Percentiles rank a stretch among this genome's conserved stretches.
Evolutionary conservation across 2,797 vertebrate species (phyloP).

Genomic region (Catamblyrhynchus diadema): DNA sequence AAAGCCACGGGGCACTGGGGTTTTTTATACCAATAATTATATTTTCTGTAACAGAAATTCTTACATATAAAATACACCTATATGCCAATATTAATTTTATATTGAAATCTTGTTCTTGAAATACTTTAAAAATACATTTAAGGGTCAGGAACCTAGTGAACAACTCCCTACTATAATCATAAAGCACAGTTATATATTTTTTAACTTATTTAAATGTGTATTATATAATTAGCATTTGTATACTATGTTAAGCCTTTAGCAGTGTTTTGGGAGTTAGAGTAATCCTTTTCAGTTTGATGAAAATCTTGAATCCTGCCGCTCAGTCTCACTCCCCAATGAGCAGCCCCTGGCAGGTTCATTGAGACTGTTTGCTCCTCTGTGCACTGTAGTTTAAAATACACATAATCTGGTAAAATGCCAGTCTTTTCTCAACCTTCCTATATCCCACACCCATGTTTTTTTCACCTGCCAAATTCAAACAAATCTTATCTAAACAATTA

Average conservation of each 20-base stretch:
- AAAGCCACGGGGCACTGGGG: rapidly evolving
- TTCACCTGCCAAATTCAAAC: conserved; percentile 77
- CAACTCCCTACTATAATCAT: not conserved
- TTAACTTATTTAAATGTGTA: not conserved
- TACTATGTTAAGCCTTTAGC: not conserved
- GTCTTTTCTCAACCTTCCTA: conserved; percentile 32
- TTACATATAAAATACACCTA: not conserved
- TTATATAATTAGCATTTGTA: not conserved
- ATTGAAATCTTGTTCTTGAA: not conserved
- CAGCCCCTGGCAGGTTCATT: conserved; percentile 1
- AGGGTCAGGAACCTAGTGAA: not conserved
- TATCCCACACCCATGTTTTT: conserved; percentile 71
- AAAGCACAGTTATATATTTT: not conserved
- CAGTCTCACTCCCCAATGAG: not conserved
- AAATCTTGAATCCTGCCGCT: not conserved
- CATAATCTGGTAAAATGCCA: conserved; percentile 55
- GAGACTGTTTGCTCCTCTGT: conserved; percentile 44
- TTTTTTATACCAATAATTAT: not conserved
- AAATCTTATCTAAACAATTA: conserved; percentile 78
- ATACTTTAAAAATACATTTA: not conserved
- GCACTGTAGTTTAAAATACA: conserved; percentile 57
- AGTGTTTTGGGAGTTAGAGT: not conserved
- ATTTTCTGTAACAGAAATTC: not conserved
- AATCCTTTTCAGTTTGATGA: not conserved
- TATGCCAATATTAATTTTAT: not conserved